Evolutionary conservation across 2,888 invertebrate species (phyloP).

Genomic region (Caenorhabditis sulstoni): DNA sequence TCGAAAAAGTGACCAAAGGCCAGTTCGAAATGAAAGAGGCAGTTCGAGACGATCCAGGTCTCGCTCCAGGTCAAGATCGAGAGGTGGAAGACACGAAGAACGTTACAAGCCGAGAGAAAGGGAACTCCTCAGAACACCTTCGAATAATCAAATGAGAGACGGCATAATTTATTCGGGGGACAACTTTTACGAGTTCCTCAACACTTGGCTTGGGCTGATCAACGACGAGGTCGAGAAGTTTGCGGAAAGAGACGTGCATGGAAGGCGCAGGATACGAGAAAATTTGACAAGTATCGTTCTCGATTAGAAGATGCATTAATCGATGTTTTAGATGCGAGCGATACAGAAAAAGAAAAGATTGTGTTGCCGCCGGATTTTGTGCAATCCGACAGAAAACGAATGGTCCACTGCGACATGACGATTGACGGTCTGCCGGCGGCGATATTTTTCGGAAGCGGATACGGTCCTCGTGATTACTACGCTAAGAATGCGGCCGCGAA

Average conservation of each 20-base stretch:
- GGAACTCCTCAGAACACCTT: not conserved
- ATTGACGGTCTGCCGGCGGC: constrained; percentile 54
- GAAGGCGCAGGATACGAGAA: not conserved
- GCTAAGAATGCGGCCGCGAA: constrained; percentile 63
- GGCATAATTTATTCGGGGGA: constrained; percentile 30
- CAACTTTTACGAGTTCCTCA: constrained; percentile 36
- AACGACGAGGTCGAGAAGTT: not conserved
- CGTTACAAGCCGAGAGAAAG: not conserved
- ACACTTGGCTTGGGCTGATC: constrained; percentile 10
- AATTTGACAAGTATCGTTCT: constrained; percentile 15
- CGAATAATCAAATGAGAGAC: constrained; percentile 16
- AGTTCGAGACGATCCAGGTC: too few relatives aligned
- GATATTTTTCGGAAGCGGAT: constrained; percentile 68
- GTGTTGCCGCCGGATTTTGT: constrained; percentile 26
- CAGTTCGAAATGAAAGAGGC: too few relatives aligned
- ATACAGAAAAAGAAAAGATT: constrained; percentile 19
- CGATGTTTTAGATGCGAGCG: constrained; percentile 31
- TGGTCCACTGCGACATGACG: constrained; percentile 63
- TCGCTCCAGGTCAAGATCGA: not conserved
- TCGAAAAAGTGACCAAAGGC: too few relatives aligned
- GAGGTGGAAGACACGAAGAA: not conserved
- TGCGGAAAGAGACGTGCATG: constrained; percentile 6
- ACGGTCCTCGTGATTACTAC: constrained; percentile 49
- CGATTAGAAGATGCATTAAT: not conserved
- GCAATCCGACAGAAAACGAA: constrained; percentile 29